These are phyloP conservation scores for Philopedon plagiatum DNA, from an alignment of 2,888 invertebrate genomes.

Conservation along the genomic window DNA sequence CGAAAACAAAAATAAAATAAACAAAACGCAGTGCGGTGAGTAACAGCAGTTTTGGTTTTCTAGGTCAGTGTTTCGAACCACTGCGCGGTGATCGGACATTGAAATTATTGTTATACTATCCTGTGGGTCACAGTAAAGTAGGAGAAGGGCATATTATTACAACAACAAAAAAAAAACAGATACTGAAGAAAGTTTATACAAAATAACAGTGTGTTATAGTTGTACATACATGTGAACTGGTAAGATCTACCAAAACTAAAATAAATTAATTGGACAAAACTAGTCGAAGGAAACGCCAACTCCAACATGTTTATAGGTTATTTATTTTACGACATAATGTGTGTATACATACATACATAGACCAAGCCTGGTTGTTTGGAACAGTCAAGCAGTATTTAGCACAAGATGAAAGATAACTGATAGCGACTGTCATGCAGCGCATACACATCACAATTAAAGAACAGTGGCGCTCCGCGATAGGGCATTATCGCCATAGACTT, in stretches of 20 bases:
- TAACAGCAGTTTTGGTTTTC: conserved; percentile 1
- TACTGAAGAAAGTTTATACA: no score
- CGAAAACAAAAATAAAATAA: neutral
- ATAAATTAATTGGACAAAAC: neutral
- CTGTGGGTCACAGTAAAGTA: no score
- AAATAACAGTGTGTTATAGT: no score
- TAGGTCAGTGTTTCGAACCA: conserved; percentile 7
- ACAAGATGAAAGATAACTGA: conserved; percentile 12
- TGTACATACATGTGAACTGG: no score
- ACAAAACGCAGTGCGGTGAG: neutral
- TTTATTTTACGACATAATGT: conserved; percentile 7
- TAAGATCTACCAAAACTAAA: no score
- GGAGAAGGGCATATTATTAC: no score
- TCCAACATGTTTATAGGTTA: conserved; percentile 4
- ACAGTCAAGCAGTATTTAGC: conserved; percentile 8
- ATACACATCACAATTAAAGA: conserved; percentile 6
- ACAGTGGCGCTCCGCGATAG: neutral
- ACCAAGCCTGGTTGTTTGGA: conserved; percentile 10
- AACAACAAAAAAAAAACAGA: no score
- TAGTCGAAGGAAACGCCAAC: neutral
- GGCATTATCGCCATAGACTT: neutral
- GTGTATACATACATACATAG: neutral
- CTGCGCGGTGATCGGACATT: neutral
- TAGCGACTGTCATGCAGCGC: conserved; percentile 12
- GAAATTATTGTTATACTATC: neutral